These are phyloP conservation scores for Arenaria interpres DNA, from an alignment of 2,113 vertebrate genomes.

Conservation along the genomic window DNA sequence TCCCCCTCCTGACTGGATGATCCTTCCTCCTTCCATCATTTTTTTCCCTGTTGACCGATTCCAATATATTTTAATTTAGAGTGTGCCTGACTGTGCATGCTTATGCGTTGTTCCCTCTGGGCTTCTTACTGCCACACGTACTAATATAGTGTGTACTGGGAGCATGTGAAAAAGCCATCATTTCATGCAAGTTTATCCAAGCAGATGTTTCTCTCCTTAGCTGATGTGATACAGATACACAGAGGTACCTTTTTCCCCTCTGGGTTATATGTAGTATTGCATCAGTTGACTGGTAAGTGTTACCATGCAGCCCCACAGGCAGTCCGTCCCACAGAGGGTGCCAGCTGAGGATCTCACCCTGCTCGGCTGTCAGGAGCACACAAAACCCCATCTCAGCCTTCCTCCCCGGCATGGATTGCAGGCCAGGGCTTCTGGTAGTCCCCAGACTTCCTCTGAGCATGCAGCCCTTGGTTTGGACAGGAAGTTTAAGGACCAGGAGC, in stretches of 20 bases:
- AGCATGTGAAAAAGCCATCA: background rate
- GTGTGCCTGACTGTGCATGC: background rate
- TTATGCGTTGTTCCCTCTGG: background rate
- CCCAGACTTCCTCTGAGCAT: background rate
- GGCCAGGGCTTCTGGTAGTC: background rate
- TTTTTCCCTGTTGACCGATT: background rate
- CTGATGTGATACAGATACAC: background rate
- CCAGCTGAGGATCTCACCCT: background rate
- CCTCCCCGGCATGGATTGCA: too few relatives aligned
- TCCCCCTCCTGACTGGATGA: background rate
- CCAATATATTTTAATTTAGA: background rate
- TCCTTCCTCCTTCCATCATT: background rate
- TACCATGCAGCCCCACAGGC: background rate
- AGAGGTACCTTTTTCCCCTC: background rate
- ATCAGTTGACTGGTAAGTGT: background rate
- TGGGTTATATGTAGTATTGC: background rate
- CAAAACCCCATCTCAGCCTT: background rate
- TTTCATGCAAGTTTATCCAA: background rate
- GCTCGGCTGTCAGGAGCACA: background rate
- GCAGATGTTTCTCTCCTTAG: background rate
- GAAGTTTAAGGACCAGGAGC: background rate
- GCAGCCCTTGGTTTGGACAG: accelerated
- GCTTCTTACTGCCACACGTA: background rate
- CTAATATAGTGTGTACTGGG: accelerated
- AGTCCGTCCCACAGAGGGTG: background rate